Evolutionary conservation across 2,888 invertebrate genomes (phyloP).

Genomic region (Craniophora ligustri): DNA sequence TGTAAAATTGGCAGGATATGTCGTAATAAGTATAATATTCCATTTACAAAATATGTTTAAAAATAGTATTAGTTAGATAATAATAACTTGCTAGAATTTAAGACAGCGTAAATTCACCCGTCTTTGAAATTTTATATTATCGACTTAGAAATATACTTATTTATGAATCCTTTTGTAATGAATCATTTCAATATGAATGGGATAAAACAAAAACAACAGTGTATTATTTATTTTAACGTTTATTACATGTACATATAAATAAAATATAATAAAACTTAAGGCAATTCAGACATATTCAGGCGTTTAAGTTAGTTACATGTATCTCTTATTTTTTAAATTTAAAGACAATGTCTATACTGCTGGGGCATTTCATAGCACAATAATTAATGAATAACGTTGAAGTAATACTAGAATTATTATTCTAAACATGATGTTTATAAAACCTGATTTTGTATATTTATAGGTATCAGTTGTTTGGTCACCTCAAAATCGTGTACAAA

Average conservation of each 20-base stretch:
- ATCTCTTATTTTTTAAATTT: slow-evolving; percentile 14
- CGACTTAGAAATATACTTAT: slow-evolving; percentile 89
- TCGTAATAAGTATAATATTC: slow-evolving; percentile 83
- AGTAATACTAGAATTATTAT: slow-evolving; percentile 13
- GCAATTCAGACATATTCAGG: slow-evolving; percentile 47
- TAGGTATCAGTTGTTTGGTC: neutral
- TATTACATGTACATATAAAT: slow-evolving; percentile 64
- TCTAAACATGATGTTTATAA: slow-evolving; percentile 33
- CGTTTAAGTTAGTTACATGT: slow-evolving; percentile 22
- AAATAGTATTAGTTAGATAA: slow-evolving; percentile 71
- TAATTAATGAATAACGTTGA: slow-evolving; percentile 11
- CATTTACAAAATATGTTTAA: slow-evolving; percentile 87
- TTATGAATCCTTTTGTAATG: slow-evolving; percentile 86
- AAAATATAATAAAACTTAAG: slow-evolving; percentile 60
- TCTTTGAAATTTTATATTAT: slow-evolving; percentile 89
- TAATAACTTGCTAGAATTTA: slow-evolving; percentile 77
- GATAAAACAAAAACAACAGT: slow-evolving; percentile 70
- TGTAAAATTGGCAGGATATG: slow-evolving; percentile 51
- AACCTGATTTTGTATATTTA: slow-evolving; percentile 34
- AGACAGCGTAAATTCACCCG: slow-evolving; percentile 87
- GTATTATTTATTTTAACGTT: slow-evolving; percentile 72
- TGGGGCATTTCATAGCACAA: slow-evolving; percentile 23
- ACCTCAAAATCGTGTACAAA: too few relatives aligned
- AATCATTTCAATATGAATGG: slow-evolving; percentile 86
- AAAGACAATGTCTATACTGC: slow-evolving; percentile 31